These are phyloP conservation scores for Pocillopora damicornis DNA, from an alignment of 64 coral and sea anemone genomes.

Conservation along the genomic window DNA sequence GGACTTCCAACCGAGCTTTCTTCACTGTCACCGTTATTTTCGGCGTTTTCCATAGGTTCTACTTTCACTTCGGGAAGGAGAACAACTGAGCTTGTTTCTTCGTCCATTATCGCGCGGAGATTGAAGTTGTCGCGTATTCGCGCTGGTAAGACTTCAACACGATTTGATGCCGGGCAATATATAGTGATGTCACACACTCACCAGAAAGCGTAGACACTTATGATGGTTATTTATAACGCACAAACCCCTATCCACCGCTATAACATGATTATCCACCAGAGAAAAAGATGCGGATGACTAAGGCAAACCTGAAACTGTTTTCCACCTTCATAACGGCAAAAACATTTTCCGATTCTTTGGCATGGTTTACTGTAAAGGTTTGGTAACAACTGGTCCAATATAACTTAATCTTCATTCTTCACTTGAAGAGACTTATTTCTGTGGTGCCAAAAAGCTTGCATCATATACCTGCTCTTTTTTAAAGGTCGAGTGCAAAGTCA, in stretches of 20 bases:
- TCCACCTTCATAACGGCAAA: not conserved
- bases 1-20: conserved; percentile 46
- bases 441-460: conserved; percentile 31
- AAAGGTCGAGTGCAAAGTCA: not conserved
- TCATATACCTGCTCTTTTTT: conserved; percentile 23
- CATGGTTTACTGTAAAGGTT: not conserved
- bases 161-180: conserved; percentile 46
- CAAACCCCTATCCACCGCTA: not conserved
- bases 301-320: not conserved
- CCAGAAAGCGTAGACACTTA: not conserved
- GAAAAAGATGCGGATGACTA: not conserved
- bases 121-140: not conserved
- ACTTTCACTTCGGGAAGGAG: conserved; percentile 57
- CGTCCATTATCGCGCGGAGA: conserved; percentile 44
- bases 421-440: conserved; percentile 30
- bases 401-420: not conserved
- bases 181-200: conserved; percentile 17
- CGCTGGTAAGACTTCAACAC: conserved; percentile 1
- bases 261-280: not conserved
- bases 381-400: conserved; percentile 42
- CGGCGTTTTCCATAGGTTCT: conserved; percentile 32
- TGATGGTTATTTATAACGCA: not conserved
- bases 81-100: conserved; percentile 45
- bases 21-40: conserved; percentile 15
- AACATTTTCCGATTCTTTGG: not conserved